These are phyloP conservation scores for Ptychodera flava DNA, from an alignment of 35 echinoderm and acorn worm genomes.

Conservation along the genomic window DNA sequence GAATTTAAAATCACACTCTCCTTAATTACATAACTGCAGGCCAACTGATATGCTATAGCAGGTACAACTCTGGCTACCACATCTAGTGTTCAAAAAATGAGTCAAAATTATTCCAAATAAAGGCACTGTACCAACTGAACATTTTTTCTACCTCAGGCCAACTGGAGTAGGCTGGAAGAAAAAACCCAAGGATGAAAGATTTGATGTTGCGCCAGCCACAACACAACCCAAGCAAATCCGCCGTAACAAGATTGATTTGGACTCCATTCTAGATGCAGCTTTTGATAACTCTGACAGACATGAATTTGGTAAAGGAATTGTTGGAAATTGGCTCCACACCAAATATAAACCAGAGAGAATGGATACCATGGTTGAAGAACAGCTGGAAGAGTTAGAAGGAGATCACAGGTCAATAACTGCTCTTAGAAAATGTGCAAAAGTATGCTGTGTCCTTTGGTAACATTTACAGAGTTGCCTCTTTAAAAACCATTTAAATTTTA, in stretches of 20 bases:
- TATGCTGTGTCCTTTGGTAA: no score
- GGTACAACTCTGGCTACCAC: no score
- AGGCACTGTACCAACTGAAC: no score
- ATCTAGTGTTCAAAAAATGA: no score
- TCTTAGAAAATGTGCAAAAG: no score
- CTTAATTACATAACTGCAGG: no score
- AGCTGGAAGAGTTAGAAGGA: constrained; percentile 80
- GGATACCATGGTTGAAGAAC: constrained; percentile 90
- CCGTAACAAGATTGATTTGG: constrained; percentile 68
- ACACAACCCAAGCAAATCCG: constrained; percentile 23
- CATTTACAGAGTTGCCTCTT: no score
- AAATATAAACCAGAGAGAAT: constrained; percentile 68
- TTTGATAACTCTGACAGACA: constrained; percentile 77
- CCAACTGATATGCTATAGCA: no score
- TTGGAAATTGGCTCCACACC: constrained; percentile 81
- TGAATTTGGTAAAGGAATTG: constrained; percentile 85
- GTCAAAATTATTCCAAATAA: no score
- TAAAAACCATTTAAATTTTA: no score
- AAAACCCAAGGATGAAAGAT: constrained; percentile 58
- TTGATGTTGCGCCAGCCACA: constrained; percentile 49
- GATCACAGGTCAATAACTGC: constrained; percentile 83
- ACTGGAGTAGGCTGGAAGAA: constrained; percentile 94
- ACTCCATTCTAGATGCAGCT: constrained; percentile 68
- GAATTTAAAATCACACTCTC: no score
- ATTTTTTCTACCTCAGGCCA: constrained; percentile 42